Conservation (phyloP, 2,888 invertebrate genomes). For the Cerastoderma edule region DNA sequence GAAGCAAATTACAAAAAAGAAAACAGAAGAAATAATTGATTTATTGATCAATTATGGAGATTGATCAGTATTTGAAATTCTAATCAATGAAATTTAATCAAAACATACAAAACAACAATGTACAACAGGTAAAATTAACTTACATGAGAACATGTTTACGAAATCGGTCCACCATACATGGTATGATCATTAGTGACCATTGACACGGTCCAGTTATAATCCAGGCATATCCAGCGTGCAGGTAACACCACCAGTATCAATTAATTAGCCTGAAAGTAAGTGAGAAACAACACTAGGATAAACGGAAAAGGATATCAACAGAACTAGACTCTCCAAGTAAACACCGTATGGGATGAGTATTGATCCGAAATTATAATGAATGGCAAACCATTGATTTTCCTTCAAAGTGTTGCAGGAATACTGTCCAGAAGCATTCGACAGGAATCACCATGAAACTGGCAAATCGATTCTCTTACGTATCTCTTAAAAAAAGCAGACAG, state of each 20-base stretch:
- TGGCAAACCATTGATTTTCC: conserved; percentile 52
- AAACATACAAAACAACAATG: too few relatives aligned
- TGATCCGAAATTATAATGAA: conserved; percentile 51
- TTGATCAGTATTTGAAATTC: neutral
- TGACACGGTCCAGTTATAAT: neutral
- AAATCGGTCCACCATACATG: neutral
- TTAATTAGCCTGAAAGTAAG: neutral
- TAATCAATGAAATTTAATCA: too few relatives aligned
- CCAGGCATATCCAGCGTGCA: neutral
- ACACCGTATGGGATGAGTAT: conserved; percentile 28
- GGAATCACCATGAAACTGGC: conserved; percentile 6
- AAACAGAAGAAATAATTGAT: neutral
- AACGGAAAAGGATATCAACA: conserved; percentile 4
- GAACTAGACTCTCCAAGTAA: conserved; percentile 13
- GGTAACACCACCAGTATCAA: neutral
- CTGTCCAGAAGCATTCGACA: conserved; percentile 22
- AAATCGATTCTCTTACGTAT: too few relatives aligned
- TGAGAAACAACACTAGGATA: neutral
- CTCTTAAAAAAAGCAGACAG: too few relatives aligned
- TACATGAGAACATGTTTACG: conserved; percentile 20
- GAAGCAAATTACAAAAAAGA: too few relatives aligned
- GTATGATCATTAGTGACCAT: neutral
- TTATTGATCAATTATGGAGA: conserved; percentile 1
- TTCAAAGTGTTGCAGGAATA: conserved; percentile 11
- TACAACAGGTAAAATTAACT: too few relatives aligned